Base-by-base conservation (phyloP, 2,888 invertebrate genomes). In the Synergus gifuensis region DNA sequence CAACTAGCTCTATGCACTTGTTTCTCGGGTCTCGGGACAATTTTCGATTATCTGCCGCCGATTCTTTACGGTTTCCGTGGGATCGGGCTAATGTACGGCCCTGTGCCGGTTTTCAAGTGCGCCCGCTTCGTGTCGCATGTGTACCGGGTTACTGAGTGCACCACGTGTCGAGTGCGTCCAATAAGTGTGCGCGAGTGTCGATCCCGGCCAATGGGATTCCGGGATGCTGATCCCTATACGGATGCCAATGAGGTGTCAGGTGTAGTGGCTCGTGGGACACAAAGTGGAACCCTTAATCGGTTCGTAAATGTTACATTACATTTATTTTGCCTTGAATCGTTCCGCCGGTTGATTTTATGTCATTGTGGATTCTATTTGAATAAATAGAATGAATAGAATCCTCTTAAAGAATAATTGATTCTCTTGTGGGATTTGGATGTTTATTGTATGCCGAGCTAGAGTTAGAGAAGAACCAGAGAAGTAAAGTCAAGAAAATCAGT, bases 121-220 rank as follows among this genome's bases (percentile, higher is more conserved):
- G 60, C 54, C 58, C 28, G 28, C 22, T 42, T 40, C 28, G 76
- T 64, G 18, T 64, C 64, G 40, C 76, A 76, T 76, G 60, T 81
- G 78, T 63, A 36, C 83, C 46, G 77, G 78, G 77, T 81, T 81
- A 76, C 79, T 77, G 69, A 82, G 79, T 83, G 83, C 83, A 83
- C 88, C 88, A 88, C 88, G 88, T 89, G 89, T 80, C 81, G 83
- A 83, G 87, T 87, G 87, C 82, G 82, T 79, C 85, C 82, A 83
- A 84, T 88, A 86, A 89, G 85, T 87, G 86, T 84, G 83, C 83
- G 86, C 82, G 85, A 81, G 81, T 85, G 82, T 77, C 79, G 82
- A 81, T 84, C 81, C 81, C 83, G 83, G 83, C 88, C 87, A 89
- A 88, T 89, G 83, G 85, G 86, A 87, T 83, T 83, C 83, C 84